Base-by-base conservation (phyloP, 2,888 invertebrate genomes). In the Corythucha ciliata region DNA sequence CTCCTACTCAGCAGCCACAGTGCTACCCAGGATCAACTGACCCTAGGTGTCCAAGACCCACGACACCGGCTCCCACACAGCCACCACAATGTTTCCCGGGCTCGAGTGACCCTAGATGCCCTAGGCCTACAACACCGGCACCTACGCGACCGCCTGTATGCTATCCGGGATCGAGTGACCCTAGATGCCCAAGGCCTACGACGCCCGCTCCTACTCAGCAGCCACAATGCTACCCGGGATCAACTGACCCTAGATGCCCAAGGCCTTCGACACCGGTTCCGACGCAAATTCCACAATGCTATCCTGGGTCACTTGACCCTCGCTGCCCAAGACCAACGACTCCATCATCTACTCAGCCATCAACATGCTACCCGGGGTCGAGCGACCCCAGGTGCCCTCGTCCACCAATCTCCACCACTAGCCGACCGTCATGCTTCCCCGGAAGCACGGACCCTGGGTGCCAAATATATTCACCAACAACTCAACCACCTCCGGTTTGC, bases 291-390 rank as follows among this genome's bases (percentile, higher is more conserved):
- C 63, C 64, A 21, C 57, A 56, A 18, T 66, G 72, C 29, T 70
- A 61, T 49, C 72, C 51, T 67, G 68, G 34, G 57, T 66, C 26
- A 2, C 62, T 57, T 65, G 69, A 72, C 55, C 67, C 70, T 1
- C 57, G 65, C 4, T 69, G 69, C 48, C 67, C 67, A 2, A 56
- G 59, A 42, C 58, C 56, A 4, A 42, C 58, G 20, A 56, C 42
- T n/a, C 56, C 56, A 12, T 49, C 58, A 12, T 53, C 58, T 8
- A 48, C 57, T 8, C 46, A 56, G 26, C 55, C 54, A n/a, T 60
- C 61, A 20, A 58, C 59, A 10, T 66, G 65, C 48, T 65, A 61
- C 53, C 65, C 66, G 18, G 58, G 59, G 42, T 55, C 51, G 56
- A n/a, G 52, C 59, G 18, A 56, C 58, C 24, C 44, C 53, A 44